A percentile compares a stretch with the other conserved stretches of the same genome.
Evolutionary conservation across 2,113 vertebrate species (phyloP).

Genomic region (Apodemus sylvaticus): DNA sequence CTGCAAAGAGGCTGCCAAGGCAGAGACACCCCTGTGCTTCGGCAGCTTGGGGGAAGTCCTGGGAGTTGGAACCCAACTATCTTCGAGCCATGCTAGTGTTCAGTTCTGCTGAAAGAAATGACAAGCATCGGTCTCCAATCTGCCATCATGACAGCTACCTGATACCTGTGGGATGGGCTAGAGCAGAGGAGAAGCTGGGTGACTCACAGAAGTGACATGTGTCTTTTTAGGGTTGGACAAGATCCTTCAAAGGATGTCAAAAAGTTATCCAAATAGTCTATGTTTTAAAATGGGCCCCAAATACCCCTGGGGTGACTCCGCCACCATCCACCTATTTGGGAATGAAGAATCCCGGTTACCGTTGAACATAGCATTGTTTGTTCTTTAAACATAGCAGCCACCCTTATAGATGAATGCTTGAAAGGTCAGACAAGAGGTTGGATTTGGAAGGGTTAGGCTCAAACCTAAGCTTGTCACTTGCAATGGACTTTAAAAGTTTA

Average conservation of each 20-base stretch:
- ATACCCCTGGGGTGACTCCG: not conserved
- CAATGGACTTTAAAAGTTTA: not conserved
- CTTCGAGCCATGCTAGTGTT: not conserved
- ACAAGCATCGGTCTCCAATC: not conserved
- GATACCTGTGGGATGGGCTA: not conserved
- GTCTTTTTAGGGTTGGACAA: not conserved
- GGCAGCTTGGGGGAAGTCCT: not conserved
- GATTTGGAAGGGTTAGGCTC: not conserved
- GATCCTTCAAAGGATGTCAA: not conserved
- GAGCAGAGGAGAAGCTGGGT: not conserved
- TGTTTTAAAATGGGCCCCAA: not conserved
- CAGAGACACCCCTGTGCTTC: constrained; percentile 27
- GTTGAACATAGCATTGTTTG: not conserved
- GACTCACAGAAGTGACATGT: not conserved
- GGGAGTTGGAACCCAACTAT: not conserved
- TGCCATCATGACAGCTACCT: not conserved
- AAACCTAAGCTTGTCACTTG: not conserved
- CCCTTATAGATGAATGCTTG: not conserved
- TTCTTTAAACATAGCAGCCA: not conserved
- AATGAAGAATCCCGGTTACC: not conserved
- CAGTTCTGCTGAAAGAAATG: not conserved
- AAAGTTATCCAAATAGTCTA: not conserved
- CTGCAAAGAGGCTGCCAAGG: constrained; percentile 40
- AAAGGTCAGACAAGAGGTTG: not conserved
- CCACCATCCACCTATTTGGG: no score